Conservation (phyloP, 1,140 invertebrate genomes). For the Brachionus koreanus region DNA sequence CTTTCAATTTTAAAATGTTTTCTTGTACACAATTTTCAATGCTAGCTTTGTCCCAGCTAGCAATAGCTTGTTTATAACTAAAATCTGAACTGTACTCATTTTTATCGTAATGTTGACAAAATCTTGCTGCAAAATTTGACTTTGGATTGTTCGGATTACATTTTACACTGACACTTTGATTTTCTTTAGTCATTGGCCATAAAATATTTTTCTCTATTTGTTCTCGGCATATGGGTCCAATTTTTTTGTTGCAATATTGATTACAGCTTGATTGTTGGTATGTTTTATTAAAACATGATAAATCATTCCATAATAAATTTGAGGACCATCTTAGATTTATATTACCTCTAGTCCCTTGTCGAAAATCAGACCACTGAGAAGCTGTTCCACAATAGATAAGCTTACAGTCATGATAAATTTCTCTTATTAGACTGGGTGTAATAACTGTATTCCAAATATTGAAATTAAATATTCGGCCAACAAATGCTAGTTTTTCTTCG, state of each 20-base stretch:
- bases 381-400: slow-evolving; percentile 57
- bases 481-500: slow-evolving; percentile 46
- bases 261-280: slow-evolving; percentile 50
- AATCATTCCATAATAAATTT: slow-evolving; percentile 51
- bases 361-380: slow-evolving; percentile 57
- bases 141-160: neutral
- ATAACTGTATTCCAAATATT: slow-evolving; percentile 56
- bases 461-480: slow-evolving; percentile 54
- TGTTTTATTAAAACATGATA: neutral
- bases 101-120: neutral
- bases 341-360: slow-evolving; percentile 55
- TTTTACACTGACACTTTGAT: slow-evolving; percentile 46
- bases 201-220: slow-evolving; percentile 54
- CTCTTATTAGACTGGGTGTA: slow-evolving; percentile 46
- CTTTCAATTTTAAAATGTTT: slow-evolving; percentile 50
- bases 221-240: slow-evolving; percentile 56
- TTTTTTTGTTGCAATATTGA: slow-evolving; percentile 52
- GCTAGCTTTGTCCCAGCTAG: slow-evolving; percentile 51
- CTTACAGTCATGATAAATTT: slow-evolving; percentile 51
- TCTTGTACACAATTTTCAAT: slow-evolving; percentile 55
- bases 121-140: neutral
- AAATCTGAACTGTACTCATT: slow-evolving; percentile 48
- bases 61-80: slow-evolving; percentile 47
- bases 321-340: slow-evolving; percentile 58
- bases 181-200: slow-evolving; percentile 52